Percentiles rank a stretch among this genome's conserved stretches.
These are phyloP conservation scores for Ficedula albicollis DNA, from an alignment of 2,797 vertebrate species.

Conservation along the genomic window DNA sequence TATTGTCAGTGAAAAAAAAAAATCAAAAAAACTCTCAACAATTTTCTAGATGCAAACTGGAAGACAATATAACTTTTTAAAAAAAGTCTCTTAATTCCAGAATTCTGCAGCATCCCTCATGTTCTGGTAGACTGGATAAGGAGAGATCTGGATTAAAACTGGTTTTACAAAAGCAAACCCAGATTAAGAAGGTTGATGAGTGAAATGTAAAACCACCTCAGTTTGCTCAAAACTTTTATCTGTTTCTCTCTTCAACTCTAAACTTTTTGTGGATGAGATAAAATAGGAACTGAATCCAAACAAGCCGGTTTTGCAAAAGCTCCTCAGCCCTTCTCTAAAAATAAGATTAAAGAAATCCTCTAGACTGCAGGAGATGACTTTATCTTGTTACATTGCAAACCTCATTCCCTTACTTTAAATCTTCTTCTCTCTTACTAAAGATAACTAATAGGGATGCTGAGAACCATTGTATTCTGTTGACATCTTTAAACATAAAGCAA, in stretches of 20 bases:
- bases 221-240: constrained; percentile 68
- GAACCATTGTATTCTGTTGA: constrained; percentile 63
- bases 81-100: not conserved
- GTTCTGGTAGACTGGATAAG: not conserved
- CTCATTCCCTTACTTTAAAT: constrained; percentile 67
- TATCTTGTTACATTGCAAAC: constrained; percentile 67
- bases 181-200: constrained; percentile 51
- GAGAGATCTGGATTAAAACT: constrained; percentile 3
- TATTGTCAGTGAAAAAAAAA: not conserved
- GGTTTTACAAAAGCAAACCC: constrained; percentile 41
- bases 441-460: constrained; percentile 69
- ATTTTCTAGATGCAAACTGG: not conserved
- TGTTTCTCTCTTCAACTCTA: constrained; percentile 38
- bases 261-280: constrained; percentile 59
- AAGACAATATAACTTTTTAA: not conserved
- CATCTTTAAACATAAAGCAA: constrained; percentile 66
- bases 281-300: constrained; percentile 64
- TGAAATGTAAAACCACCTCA: constrained; percentile 42
- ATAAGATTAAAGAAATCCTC: constrained; percentile 71
- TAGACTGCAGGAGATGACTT: constrained; percentile 63
- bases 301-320: constrained; percentile 61
- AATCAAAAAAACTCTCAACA: no score
- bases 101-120: not conserved
- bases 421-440: constrained; percentile 72
- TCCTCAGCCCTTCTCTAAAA: constrained; percentile 57